A percentile compares a stretch with the other conserved stretches of the same genome.
These are phyloP conservation scores for Stegodyphus mimosarum DNA, from an alignment of 1,140 invertebrate genomes.

Conservation along the genomic window DNA sequence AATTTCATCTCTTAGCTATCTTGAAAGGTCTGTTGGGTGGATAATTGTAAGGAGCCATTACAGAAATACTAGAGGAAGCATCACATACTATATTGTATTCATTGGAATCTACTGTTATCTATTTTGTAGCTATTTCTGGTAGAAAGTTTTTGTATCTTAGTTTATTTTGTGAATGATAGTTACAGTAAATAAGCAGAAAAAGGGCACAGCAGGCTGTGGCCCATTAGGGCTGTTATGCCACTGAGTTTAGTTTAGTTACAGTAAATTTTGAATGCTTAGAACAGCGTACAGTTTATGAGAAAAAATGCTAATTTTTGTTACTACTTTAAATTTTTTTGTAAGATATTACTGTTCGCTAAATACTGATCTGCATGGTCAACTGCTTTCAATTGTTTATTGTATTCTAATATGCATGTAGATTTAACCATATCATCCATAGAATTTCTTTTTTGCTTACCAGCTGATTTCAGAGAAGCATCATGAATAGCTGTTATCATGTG, in stretches of 20 bases:
- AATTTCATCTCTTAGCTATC: too few species aligned
- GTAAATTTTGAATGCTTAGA: not conserved
- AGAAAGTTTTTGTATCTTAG: too few species aligned
- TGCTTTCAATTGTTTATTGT: not conserved
- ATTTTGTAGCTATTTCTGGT: too few species aligned
- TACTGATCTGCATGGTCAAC: not conserved
- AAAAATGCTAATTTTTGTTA: not conserved
- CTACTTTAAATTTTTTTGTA: not conserved
- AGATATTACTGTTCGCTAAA: conserved; percentile 12
- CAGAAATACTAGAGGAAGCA: too few species aligned
- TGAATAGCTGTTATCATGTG: not conserved
- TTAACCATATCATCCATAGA: conserved; percentile 1
- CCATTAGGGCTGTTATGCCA: too few species aligned
- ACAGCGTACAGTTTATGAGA: not conserved
- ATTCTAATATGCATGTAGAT: conserved; percentile 7
- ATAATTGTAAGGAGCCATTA: too few species aligned
- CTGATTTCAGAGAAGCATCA: conserved; percentile 9
- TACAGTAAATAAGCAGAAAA: not conserved
- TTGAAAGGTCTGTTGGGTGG: too few species aligned
- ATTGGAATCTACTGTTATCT: too few species aligned
- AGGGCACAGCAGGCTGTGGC: too few species aligned
- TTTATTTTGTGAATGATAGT: too few species aligned
- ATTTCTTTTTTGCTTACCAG: not conserved
- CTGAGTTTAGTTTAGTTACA: too few species aligned
- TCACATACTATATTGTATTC: too few species aligned